Evolutionary conservation across 2,888 invertebrate species (phyloP), one percentile per base, ranked within the genome.

Genomic region (Tenodera sinensis): DNA sequence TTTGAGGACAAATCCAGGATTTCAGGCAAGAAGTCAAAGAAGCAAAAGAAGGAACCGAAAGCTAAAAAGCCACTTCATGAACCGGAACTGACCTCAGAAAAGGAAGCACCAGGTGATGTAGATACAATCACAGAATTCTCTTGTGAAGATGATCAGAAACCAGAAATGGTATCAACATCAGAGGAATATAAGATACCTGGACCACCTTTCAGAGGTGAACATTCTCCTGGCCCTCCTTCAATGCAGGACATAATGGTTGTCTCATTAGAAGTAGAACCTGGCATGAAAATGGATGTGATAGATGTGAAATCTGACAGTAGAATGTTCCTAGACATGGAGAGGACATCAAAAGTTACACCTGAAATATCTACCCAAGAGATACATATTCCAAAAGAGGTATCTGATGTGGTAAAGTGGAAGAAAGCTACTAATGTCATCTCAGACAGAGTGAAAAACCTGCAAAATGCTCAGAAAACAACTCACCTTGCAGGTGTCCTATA

Each of bases 401-500:
- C 81, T 71, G 28, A 54, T 86, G 81, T 25, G 54, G 28, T 89
- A 28, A 93, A 94, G 90, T 95, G 95, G 94, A 94, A 93, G n/a
- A 94, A 95, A 91, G 93, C 95, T 0, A 94, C 94, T 88, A 93
- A 93, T 90, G 93, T 94, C 1, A 94, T 95, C 81, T 93, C 93
- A 4, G 94, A 95, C 91, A 93, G 95, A 90, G 93, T 95, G 25
- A 95, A 94, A 90, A 95, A 94, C 90, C 92, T 95, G 12, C 95
- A 95, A 90, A 94, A 94, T 86, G 94, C 94, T 2, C 93, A 93
- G 12, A 93, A 94, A 90, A 94, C 94, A 6, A 95, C 95, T 27
- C 94, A 95, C 89, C 92, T 96, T n/a, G 95, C 95, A 87, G 95
- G 95, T 91, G 94, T 96, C 2, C 92, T 96, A n/a, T 95, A 95